Conservation (phyloP, 2,797 vertebrate species). For the Tragopan temminckii region DNA sequence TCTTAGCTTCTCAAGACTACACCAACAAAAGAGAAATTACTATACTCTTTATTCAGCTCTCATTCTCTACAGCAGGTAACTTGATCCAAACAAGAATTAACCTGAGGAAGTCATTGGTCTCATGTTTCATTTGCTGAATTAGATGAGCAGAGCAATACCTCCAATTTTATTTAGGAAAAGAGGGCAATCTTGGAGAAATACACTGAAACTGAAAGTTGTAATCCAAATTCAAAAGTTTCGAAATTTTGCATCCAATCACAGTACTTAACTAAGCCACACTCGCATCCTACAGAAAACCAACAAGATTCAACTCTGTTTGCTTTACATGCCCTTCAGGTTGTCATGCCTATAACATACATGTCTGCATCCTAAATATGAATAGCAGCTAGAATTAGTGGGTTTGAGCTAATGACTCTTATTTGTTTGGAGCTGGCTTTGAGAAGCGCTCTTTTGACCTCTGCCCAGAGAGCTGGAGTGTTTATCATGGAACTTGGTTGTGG, state of each 20-base stretch:
- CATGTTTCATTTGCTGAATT: background rate
- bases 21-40: background rate
- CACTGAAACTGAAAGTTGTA: background rate
- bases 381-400: background rate
- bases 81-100: background rate
- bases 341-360: background rate
- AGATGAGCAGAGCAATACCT: background rate
- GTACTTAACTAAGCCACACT: background rate
- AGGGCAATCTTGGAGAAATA: background rate
- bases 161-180: background rate
- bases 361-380: background rate
- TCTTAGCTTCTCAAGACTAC: background rate
- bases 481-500: background rate
- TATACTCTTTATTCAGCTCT: background rate
- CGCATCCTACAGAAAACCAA: background rate
- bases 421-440: background rate
- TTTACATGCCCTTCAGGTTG: too few species aligned
- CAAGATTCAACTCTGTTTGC: background rate
- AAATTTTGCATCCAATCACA: background rate
- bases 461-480: background rate
- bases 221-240: background rate
- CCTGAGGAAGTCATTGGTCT: background rate
- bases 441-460: background rate
- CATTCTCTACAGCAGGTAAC: background rate
- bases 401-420: background rate